Evolutionary conservation across 2,888 invertebrate genomes (phyloP), one percentile per base, ranked within the genome.

Genomic region (Scotopteryx bipunctaria): DNA sequence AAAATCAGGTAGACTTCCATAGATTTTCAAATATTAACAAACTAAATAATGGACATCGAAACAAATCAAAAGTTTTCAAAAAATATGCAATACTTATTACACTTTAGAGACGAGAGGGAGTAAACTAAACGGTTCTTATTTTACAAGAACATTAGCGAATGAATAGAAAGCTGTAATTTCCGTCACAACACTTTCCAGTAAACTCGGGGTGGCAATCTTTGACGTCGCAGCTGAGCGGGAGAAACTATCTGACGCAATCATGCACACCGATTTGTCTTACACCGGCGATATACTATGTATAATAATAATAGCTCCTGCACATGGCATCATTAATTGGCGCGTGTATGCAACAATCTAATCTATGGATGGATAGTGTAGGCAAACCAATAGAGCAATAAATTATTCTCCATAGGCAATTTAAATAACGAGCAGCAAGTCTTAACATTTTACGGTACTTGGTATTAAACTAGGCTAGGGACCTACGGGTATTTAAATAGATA

Each of bases 81-180:
- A n/a, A n/a, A n/a, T n/a, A n/a, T n/a, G n/a, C n/a, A n/a, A n/a
- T n/a, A n/a, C n/a, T n/a, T n/a, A n/a, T n/a, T n/a, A n/a, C n/a
- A n/a, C n/a, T n/a, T 5, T 21, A 31, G 8, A 14, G n/a, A 33
- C 9, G 29, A 38, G 13, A 29, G 29, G 16, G 29, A 27, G 44
- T 21, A 41, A 52, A 41, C 13, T 19, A 17, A 2, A 2, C 2
- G 5, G n/a, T 19, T 36, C 5, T 43, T 44, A 46, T 44, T n/a
- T 52, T 38, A 42, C 43, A 42, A 50, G 21, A 46, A 43, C 62
- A 71, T 71, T 68, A 68, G 66, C 55, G 61, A 62, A 62, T 58
- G 66, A 57, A 61, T 79, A 83, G 83, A 85, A 83, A 84, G 83
- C 71, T 72, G 74, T 27, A 45, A 73, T 77, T 79, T 83, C 79